Percentiles rank a stretch among this genome's conserved stretches.
phyloP scores from a whole-genome alignment of 35 echinoderm and acorn worm species.

The Diadema setosum region DNA sequence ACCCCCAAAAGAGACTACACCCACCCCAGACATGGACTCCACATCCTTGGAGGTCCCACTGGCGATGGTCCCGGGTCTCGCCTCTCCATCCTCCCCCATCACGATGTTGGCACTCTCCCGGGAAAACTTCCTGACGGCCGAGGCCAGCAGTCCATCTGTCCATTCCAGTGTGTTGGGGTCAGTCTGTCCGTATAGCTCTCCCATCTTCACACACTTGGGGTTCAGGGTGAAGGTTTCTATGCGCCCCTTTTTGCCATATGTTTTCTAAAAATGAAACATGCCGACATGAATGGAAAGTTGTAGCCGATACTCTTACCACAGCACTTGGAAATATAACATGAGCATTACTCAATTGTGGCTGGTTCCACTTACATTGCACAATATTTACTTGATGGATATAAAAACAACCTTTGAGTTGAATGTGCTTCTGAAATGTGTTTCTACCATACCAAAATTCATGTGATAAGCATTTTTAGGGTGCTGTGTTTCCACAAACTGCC shows the following conservation, averaged over 20 bases:
- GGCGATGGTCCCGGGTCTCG: constrained; percentile 22
- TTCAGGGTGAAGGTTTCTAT: constrained; percentile 87
- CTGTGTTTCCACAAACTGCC: no score
- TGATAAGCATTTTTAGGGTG: no score
- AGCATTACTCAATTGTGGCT: no score
- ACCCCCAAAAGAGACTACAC: not conserved
- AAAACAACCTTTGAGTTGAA: no score
- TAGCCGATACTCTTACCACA: no score
- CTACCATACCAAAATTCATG: no score
- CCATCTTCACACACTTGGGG: constrained; percentile 97
- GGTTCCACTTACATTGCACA: no score
- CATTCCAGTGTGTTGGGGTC: constrained; percentile 97
- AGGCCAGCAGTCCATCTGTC: constrained; percentile 94
- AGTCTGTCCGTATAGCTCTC: constrained; percentile 95
- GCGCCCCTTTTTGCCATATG: constrained; percentile 88
- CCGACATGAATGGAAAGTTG: no score
- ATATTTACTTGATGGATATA: no score
- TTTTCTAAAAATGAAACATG: no score
- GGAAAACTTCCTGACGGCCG: constrained; percentile 76
- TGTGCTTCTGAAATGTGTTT: no score
- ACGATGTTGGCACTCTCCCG: constrained; percentile 45
- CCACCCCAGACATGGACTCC: constrained; percentile 14
- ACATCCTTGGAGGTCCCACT: constrained; percentile 48
- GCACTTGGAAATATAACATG: no score
- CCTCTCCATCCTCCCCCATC: constrained; percentile 34